Evolutionary conservation across 2,797 vertebrate species (phyloP).

Genomic region (Gadopsis bispinosus): DNA sequence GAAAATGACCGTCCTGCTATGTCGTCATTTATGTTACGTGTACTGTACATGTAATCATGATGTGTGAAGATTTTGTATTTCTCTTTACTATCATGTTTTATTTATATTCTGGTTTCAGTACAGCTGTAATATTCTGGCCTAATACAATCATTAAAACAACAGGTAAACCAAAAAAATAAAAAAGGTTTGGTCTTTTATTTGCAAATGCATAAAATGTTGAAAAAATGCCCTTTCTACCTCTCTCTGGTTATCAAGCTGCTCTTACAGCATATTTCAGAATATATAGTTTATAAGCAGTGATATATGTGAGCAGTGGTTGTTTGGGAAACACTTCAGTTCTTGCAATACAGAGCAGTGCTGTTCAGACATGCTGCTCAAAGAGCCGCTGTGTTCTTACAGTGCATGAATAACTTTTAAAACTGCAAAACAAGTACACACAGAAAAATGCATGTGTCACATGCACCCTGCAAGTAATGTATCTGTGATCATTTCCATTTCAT

Average conservation of each 20-base stretch:
- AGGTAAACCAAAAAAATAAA: slow-evolving; percentile 28
- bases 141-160: slow-evolving; percentile 57
- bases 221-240: background rate
- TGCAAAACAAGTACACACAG: slow-evolving; percentile 51
- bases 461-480: background rate
- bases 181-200: slow-evolving; percentile 33
- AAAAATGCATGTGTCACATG: slow-evolving; percentile 6
- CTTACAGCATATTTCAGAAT: too few species aligned
- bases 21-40: slow-evolving; percentile 17
- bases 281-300: slow-evolving; percentile 8
- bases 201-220: background rate
- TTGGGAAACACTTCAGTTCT: slow-evolving; percentile 55
- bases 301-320: slow-evolving; percentile 52
- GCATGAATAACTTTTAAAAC: slow-evolving; percentile 59
- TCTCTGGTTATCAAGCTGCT: too few species aligned
- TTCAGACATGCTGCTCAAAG: slow-evolving; percentile 74
- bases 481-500: slow-evolving; percentile 39
- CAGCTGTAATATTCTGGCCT: slow-evolving; percentile 22
- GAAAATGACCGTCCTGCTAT: slow-evolving; percentile 29
- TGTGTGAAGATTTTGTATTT: slow-evolving; percentile 25
- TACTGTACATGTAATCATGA: slow-evolving; percentile 26
- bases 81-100: slow-evolving; percentile 27
- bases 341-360: slow-evolving; percentile 69
- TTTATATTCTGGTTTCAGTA: slow-evolving; percentile 52
- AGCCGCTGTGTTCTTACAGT: slow-evolving; percentile 68